These are phyloP conservation scores for Temnothorax longispinosus DNA, from an alignment of 1,140 invertebrate genomes.

Conservation along the genomic window DNA sequence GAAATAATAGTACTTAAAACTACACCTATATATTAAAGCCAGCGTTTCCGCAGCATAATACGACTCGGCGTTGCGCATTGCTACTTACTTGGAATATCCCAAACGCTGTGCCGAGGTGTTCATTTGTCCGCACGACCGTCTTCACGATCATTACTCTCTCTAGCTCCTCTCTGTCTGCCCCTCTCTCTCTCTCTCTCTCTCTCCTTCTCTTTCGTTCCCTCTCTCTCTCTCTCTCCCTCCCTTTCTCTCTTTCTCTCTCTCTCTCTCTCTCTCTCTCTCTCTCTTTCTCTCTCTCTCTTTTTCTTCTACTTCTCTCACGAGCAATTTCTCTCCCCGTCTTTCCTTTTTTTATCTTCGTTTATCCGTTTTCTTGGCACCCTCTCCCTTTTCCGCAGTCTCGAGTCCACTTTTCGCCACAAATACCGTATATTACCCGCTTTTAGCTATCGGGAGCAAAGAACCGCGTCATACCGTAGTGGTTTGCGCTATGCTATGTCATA, in stretches of 20 bases:
- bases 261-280: neutral
- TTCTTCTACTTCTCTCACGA: conserved; percentile 19
- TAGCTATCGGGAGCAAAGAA: conserved; percentile 40
- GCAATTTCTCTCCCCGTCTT: conserved; percentile 34
- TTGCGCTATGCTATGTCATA: conserved; percentile 12
- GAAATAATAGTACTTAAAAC: conserved; percentile 21
- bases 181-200: conserved; percentile 45
- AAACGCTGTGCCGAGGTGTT: conserved; percentile 83
- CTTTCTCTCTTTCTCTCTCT: neutral
- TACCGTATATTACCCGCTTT: conserved; percentile 43
- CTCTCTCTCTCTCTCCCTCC: neutral
- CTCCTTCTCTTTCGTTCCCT: neutral
- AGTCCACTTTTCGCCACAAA: conserved; percentile 67
- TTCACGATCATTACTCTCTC: conserved; percentile 78
- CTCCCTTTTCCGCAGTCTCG: conserved; percentile 49
- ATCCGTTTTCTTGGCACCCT: neutral
- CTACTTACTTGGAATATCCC: conserved; percentile 84
- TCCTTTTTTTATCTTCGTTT: neutral
- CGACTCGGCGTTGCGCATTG: conserved; percentile 42
- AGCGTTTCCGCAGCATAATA: conserved; percentile 36
- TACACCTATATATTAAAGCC: conserved; percentile 29
- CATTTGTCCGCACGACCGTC: conserved; percentile 80
- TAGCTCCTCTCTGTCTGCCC: conserved; percentile 44
- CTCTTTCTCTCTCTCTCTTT: neutral
- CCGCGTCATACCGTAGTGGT: conserved; percentile 34